phyloP scores from a whole-genome alignment of 2,113 vertebrate species.

The Pluvialis apricaria region DNA sequence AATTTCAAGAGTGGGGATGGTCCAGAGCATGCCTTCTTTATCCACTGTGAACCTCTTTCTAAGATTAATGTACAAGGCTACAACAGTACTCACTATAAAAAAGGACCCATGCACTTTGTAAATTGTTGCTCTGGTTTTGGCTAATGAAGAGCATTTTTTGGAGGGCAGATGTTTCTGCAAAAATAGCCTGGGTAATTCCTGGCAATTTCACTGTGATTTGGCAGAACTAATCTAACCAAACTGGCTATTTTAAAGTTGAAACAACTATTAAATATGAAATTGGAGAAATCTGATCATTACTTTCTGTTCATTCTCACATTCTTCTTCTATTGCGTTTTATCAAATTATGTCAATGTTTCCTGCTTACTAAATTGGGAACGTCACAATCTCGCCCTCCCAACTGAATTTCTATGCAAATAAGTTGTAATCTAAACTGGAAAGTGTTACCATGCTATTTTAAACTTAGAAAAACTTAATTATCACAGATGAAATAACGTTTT shows the following conservation, averaged over 20 bases:
- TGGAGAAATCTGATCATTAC: neutral
- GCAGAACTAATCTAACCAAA: neutral
- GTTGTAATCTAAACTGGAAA: neutral
- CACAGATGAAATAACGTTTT: neutral
- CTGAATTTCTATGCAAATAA: neutral
- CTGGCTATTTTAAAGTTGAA: neutral
- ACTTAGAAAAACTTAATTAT: neutral
- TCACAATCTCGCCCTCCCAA: fast-evolving
- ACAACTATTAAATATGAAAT: neutral
- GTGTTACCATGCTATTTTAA: neutral
- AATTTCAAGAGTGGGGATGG: fast-evolving
- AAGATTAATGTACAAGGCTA: neutral
- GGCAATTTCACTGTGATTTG: neutral
- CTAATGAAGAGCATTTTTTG: neutral
- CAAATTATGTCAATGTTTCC: neutral
- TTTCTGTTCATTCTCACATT: neutral
- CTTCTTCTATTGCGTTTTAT: neutral
- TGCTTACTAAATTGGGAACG: neutral
- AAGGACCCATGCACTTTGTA: neutral
- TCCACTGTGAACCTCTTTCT: neutral
- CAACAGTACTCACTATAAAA: neutral
- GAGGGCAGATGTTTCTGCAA: neutral
- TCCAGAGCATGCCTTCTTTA: neutral
- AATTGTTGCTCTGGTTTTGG: neutral
- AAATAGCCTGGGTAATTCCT: neutral